These are phyloP conservation scores for Gymnoscopelus braueri DNA, from an alignment of 2,797 vertebrate genomes.

Conservation along the genomic window DNA sequence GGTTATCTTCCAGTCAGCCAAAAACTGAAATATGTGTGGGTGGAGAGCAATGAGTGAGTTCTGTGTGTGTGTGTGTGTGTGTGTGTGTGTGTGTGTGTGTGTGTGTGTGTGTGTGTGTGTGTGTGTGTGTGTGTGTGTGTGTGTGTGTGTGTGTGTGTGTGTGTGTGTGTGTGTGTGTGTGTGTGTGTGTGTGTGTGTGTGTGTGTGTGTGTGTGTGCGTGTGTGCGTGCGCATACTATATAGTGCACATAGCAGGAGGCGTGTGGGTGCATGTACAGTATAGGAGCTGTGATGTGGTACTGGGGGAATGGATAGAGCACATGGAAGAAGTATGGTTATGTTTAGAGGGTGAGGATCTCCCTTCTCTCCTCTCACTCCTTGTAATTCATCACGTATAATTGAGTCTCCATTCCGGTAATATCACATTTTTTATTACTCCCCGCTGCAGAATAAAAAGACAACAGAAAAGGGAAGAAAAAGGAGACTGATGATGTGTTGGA, in stretches of 20 bases:
- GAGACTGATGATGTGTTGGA: constrained; percentile 58
- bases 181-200: too few relatives aligned
- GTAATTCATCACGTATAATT: neutral
- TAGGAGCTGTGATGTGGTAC: too few relatives aligned
- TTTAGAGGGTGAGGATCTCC: constrained; percentile 29
- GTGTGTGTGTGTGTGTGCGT: too few relatives aligned
- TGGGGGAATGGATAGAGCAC: neutral
- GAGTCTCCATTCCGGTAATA: neutral
- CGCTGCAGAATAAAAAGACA: constrained; percentile 22
- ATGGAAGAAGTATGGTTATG: constrained; percentile 16
- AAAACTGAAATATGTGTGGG: constrained; percentile 49
- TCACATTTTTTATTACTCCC: constrained; percentile 8
- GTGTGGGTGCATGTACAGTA: too few relatives aligned
- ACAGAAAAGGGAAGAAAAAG: constrained; percentile 29
- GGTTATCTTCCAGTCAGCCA: constrained; percentile 57
- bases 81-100: constrained; percentile 23
- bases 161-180: neutral
- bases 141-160: neutral
- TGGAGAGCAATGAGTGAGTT: constrained; percentile 42
- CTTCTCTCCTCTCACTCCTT: constrained; percentile 14
- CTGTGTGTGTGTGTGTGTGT: neutral
- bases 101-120: constrained; percentile 20
- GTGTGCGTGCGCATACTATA: too few relatives aligned
- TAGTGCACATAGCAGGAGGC: too few relatives aligned
- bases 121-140: too few relatives aligned